Evolutionary conservation across 2,797 vertebrate species (phyloP).

Genomic region (Silurus aristotelis): DNA sequence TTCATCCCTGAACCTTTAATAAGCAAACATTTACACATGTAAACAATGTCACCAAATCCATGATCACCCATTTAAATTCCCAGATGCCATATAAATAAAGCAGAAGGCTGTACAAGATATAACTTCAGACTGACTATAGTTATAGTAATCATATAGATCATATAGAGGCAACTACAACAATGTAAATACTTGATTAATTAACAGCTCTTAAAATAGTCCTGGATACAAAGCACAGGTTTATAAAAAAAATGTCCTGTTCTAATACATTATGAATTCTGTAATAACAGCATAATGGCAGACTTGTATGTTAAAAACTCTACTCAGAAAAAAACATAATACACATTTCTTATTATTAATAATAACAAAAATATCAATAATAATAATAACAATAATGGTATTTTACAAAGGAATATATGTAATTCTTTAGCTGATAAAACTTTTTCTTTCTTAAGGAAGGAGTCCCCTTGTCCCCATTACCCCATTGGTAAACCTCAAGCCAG

Average conservation of each 20-base stretch:
- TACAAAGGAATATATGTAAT: neutral
- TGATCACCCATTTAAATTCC: neutral
- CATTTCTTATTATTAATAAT: too few relatives aligned
- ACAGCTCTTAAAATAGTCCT: neutral
- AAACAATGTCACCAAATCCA: neutral
- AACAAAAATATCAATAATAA: too few relatives aligned
- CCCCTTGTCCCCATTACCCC: neutral
- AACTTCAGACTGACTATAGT: neutral
- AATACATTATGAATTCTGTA: neutral
- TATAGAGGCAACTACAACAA: neutral
- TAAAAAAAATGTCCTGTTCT: neutral
- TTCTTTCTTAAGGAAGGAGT: neutral
- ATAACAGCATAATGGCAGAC: neutral
- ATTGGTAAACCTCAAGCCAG: neutral
- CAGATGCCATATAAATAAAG: neutral
- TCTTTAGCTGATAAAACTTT: neutral
- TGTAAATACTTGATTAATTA: neutral
- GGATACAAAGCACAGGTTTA: neutral
- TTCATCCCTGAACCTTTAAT: constrained; percentile 93
- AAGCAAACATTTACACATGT: neutral
- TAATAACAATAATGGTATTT: too few relatives aligned
- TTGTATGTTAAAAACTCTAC: too few relatives aligned
- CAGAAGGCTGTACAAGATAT: neutral
- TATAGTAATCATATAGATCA: neutral
- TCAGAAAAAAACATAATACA: neutral